Evolutionary conservation across 2,888 invertebrate genomes (phyloP), one percentile per base, ranked within the genome.

Genomic region (Callyntrura sp.): DNA sequence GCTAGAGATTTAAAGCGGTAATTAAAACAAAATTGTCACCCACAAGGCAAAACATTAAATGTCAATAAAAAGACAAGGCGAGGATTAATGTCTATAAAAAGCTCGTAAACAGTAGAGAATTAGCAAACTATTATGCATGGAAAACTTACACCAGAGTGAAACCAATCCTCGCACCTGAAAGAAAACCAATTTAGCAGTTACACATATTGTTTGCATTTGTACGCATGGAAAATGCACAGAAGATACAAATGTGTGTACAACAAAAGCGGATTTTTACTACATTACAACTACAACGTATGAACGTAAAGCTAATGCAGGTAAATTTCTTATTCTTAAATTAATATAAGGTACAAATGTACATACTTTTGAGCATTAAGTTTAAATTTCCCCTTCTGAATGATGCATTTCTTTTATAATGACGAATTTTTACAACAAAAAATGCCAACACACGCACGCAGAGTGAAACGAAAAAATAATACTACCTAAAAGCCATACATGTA

Each of bases 131-230:
- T n/a, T n/a, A n/a, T n/a, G n/a, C n/a, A n/a, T n/a, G n/a, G n/a
- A n/a, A 14, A 51, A 93, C 94, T 93, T 94, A 96, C 96, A 94
- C 95, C 95, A 43, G 97, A 96, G 95, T 99, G 99, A 94, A 97
- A 98, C 99, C 99, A 99, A 94, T 99, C 99, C 94, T 99, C 99
- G 94, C 99, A 99, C 55, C 86, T 86, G 55, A 51, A 86, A 86
- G 20, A n/a, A 68, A 6, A 60, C 6, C 3, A 20, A 20, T n/a
- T n/a, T n/a, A n/a, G n/a, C n/a, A n/a, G n/a, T n/a, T n/a, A n/a
- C 48, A 11, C 6, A 48, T 9, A 48, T 48, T 9, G 6, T 14
- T 9, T 55, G 11, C 55, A n/a, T 55, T 4, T n/a, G 14, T 55
- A 4, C n/a, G 14, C 55, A 55, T 9, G 6, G 48, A 48, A 48